These are phyloP conservation scores for Drosophila tropicalis DNA, from an alignment of 1,140 invertebrate species.

Conservation along the genomic window DNA sequence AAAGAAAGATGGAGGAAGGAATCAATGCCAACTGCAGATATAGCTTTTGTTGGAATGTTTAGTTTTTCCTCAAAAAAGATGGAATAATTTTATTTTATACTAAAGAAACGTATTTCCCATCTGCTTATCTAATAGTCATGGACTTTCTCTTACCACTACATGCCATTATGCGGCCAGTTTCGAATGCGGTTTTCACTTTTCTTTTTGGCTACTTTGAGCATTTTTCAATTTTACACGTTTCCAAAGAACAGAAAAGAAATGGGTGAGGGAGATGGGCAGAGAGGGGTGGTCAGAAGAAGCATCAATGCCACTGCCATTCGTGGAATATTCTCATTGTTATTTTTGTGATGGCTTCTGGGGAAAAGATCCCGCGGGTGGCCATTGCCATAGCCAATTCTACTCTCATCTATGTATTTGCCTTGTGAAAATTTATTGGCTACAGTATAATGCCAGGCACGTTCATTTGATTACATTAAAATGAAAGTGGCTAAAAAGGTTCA, in stretches of 20 bases:
- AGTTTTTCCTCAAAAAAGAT: neutral
- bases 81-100: neutral
- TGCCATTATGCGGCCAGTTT: constrained; percentile 14
- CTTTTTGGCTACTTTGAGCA: constrained; percentile 56
- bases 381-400: constrained; percentile 2
- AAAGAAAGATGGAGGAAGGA: too few relatives aligned
- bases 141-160: constrained; percentile 4
- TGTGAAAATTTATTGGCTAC: constrained; percentile 76
- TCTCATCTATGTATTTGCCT: constrained; percentile 65
- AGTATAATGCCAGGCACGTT: constrained; percentile 79
- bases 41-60: neutral
- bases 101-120: constrained; percentile 3
- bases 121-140: constrained; percentile 19
- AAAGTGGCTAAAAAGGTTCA: constrained; percentile 81
- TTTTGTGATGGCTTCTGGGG: constrained; percentile 29
- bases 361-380: constrained; percentile 39
- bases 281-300: neutral
- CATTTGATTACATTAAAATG: constrained; percentile 82
- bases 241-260: constrained; percentile 32
- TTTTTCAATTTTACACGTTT: constrained; percentile 81
- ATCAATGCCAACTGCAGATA: too few relatives aligned
- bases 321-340: constrained; percentile 65
- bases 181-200: constrained; percentile 29
- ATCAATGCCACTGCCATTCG: constrained; percentile 36
- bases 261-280: constrained; percentile 3